Conservation (phyloP, 1,140 invertebrate species). For the Belonocnema kinseyi region DNA sequence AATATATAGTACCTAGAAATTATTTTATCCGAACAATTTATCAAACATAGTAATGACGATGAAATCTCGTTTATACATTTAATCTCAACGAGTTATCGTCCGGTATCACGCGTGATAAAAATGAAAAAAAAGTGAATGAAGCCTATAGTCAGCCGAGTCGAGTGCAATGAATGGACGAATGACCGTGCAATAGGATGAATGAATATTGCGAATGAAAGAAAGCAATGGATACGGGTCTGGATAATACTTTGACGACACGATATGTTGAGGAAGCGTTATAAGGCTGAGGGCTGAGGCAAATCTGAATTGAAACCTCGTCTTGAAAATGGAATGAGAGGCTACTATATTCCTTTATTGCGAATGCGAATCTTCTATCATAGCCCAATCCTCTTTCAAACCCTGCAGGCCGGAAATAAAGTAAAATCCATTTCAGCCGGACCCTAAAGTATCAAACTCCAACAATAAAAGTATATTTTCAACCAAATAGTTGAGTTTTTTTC, state of each 20-base stretch:
- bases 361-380: neutral
- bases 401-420: constrained; percentile 11
- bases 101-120: constrained; percentile 27
- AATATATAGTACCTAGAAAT: too few species aligned
- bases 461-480: too few species aligned
- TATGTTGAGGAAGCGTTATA: constrained; percentile 15
- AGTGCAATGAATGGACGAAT: constrained; percentile 25
- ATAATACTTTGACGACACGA: constrained; percentile 30
- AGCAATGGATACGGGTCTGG: constrained; percentile 21
- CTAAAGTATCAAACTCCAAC: neutral
- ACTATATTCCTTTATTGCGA: constrained; percentile 19
- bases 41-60: neutral
- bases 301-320: constrained; percentile 30
- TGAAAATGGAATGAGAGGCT: constrained; percentile 27
- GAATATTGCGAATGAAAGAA: constrained; percentile 14
- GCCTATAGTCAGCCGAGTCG: neutral
- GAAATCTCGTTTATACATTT: neutral
- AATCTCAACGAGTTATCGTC: neutral
- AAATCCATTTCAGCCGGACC: neutral
- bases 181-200: constrained; percentile 26
- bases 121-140: constrained; percentile 14
- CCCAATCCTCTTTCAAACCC: constrained; percentile 9
- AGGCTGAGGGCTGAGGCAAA: neutral
- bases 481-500: too few species aligned
- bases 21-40: too few species aligned